phyloP scores from a whole-genome alignment of 1,140 invertebrate species.

The Maniola jurtina region DNA sequence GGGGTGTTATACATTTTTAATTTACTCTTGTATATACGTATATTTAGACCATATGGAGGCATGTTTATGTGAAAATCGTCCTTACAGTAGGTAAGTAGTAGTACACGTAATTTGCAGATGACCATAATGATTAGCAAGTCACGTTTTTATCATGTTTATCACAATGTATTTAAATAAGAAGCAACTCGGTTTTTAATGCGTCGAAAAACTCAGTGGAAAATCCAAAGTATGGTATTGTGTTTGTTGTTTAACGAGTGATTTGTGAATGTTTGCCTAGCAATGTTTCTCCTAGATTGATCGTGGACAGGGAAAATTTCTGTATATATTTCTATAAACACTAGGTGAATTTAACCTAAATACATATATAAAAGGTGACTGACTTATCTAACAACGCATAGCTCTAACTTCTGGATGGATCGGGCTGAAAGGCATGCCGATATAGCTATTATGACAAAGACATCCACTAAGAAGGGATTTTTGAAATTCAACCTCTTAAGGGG shows the following conservation, averaged over 20 bases:
- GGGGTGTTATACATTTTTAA: too few relatives aligned
- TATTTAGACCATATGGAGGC: background rate
- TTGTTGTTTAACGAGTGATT: background rate
- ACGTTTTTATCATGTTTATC: conserved; percentile 13
- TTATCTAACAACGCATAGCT: too few relatives aligned
- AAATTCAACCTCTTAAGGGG: too few relatives aligned
- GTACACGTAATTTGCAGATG: conserved; percentile 12
- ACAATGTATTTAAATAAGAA: background rate
- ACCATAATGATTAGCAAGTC: conserved; percentile 13
- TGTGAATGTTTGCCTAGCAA: background rate
- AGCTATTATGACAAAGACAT: too few relatives aligned
- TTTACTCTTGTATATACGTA: background rate
- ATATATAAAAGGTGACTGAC: too few relatives aligned
- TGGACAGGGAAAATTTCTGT: too few relatives aligned
- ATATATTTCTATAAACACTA: too few relatives aligned
- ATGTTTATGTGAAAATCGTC: background rate
- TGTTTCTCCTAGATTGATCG: too few relatives aligned
- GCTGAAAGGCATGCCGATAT: too few relatives aligned
- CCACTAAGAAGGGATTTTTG: too few relatives aligned
- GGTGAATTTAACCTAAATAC: too few relatives aligned
- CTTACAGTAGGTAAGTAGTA: background rate
- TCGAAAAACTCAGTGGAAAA: background rate
- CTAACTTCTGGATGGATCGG: too few relatives aligned
- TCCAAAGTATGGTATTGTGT: background rate
- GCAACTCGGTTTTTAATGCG: background rate